Evolutionary conservation across 2,888 invertebrate species (phyloP).

Genomic region (Tridacna gigas): DNA sequence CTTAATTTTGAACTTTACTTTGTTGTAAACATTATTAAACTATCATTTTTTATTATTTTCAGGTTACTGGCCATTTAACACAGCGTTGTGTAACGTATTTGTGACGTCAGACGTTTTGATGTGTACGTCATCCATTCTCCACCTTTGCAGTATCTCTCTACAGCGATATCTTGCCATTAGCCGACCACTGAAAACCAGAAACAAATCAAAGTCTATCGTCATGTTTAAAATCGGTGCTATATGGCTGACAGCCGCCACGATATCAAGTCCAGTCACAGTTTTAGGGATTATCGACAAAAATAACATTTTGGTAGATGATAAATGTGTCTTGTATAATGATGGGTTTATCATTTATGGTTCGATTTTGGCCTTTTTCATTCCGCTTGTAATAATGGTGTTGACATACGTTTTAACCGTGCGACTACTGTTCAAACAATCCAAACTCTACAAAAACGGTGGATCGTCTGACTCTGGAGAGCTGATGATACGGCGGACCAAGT

Average conservation of each 20-base stretch:
- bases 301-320: conserved; percentile 88
- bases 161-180: conserved; percentile 93
- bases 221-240: conserved; percentile 92
- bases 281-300: conserved; percentile 87
- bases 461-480: conserved; percentile 66
- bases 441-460: conserved; percentile 66
- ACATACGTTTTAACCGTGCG: conserved; percentile 98
- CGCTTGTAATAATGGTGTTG: conserved; percentile 96
- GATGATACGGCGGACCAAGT: conserved; percentile 75
- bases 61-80: conserved; percentile 95
- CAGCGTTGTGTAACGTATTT: conserved; percentile 85
- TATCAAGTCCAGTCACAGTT: conserved; percentile 85
- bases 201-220: conserved; percentile 83
- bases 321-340: conserved; percentile 85
- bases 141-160: conserved; percentile 87
- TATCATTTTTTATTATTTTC: conserved; percentile 70
- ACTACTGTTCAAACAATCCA: conserved; percentile 91
- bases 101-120: conserved; percentile 88
- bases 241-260: conserved; percentile 92
- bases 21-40: too few species aligned
- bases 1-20: too few species aligned
- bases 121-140: conserved; percentile 87
- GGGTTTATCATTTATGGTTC: conserved; percentile 93
- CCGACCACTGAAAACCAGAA: conserved; percentile 90
- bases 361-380: conserved; percentile 97